Percentiles rank a stretch among this genome's conserved stretches.
phyloP scores from a whole-genome alignment of 2,888 invertebrate genomes.

The Drosophila formosana region DNA sequence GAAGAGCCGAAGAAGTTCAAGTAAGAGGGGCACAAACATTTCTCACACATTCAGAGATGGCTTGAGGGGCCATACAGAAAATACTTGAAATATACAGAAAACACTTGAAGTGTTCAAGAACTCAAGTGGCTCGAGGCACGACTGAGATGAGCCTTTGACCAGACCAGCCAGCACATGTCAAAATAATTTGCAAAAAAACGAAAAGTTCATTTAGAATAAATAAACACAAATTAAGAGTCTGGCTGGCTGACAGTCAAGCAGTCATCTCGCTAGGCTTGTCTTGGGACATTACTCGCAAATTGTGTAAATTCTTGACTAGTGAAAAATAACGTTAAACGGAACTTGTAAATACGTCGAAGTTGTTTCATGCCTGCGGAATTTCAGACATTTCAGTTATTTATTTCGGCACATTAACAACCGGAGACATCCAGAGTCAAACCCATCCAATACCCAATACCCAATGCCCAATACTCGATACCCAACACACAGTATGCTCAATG shows the following conservation, averaged over 20 bases:
- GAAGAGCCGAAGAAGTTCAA: constrained; percentile 35
- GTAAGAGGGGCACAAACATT: constrained; percentile 36
- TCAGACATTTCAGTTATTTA: constrained; percentile 73
- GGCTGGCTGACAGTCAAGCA: constrained; percentile 4
- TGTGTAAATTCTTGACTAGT: constrained; percentile 36
- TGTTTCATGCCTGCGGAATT: constrained; percentile 66
- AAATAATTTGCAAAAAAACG: constrained; percentile 39
- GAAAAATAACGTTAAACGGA: constrained; percentile 66
- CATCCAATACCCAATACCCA: constrained; percentile 6
- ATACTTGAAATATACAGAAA: constrained; percentile 55
- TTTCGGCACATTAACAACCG: constrained; percentile 77
- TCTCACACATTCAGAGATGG: constrained; percentile 52
- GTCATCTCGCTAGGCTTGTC: constrained; percentile 26
- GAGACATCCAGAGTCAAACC: constrained; percentile 30
- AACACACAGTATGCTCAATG: constrained; percentile 11
- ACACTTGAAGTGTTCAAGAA: constrained; percentile 61
- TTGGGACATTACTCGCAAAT: constrained; percentile 23
- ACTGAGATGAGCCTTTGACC: constrained; percentile 9
- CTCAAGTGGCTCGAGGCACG: constrained; percentile 46
- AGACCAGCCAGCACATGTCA: constrained; percentile 54
- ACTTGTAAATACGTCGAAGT: constrained; percentile 66
- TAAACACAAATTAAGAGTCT: constrained; percentile 43
- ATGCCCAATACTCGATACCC: constrained; percentile 3
- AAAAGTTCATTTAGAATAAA: constrained; percentile 69
- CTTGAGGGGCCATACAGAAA: constrained; percentile 22